Percentiles rank a stretch among this genome's conserved stretches.
phyloP scores from a whole-genome alignment of 2,113 vertebrate genomes.

The Aldabrachelys gigantea region DNA sequence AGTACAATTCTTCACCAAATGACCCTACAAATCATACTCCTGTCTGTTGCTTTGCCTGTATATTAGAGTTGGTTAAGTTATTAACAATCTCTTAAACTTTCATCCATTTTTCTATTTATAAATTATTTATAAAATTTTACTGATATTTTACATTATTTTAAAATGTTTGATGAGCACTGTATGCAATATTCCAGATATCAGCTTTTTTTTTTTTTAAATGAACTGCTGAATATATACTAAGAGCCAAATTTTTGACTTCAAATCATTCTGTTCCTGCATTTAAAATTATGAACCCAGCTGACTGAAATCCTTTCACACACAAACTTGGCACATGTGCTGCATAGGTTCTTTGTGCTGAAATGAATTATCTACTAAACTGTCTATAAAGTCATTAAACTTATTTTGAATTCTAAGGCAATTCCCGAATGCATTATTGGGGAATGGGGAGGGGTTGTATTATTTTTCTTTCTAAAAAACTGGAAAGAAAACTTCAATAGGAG shows the following conservation, averaged over 20 bases:
- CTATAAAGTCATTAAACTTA: neutral
- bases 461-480: neutral
- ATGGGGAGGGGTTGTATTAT: no score
- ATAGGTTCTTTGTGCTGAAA: neutral
- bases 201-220: neutral
- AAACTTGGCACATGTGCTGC: neutral
- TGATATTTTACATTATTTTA: neutral
- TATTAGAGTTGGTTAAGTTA: neutral
- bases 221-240: neutral
- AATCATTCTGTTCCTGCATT: neutral
- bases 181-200: neutral
- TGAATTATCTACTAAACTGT: neutral
- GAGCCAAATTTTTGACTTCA: neutral
- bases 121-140: neutral
- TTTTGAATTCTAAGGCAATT: neutral
- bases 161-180: neutral
- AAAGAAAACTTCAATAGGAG: no score
- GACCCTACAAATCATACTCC: neutral
- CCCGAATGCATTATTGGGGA: neutral
- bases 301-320: neutral
- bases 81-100: neutral
- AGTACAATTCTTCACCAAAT: neutral
- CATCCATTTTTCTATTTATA: neutral
- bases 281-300: neutral
- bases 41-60: neutral